Evolutionary conservation across 2,888 invertebrate species (phyloP).

Genomic region (Anarsia innoxiella): DNA sequence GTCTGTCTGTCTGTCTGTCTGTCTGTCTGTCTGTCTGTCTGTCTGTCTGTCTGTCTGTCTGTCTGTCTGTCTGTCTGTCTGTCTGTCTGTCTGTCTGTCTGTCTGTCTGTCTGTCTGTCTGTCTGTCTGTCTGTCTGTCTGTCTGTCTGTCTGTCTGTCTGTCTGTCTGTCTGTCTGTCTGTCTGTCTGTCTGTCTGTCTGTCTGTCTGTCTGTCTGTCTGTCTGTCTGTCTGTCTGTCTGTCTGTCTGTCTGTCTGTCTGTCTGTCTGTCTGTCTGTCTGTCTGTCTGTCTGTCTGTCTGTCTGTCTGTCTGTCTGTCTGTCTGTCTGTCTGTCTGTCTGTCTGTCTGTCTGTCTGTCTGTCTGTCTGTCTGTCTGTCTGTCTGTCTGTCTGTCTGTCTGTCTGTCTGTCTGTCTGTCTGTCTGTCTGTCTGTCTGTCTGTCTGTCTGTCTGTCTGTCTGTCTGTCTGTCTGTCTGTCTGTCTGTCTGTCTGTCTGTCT

Average conservation of each 20-base stretch:
- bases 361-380: constrained; percentile 3
- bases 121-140: constrained; percentile 3
- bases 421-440: neutral
- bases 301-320: constrained; percentile 3
- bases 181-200: constrained; percentile 3
- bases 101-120: constrained; percentile 3
- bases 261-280: constrained; percentile 3
- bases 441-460: neutral
- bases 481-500: neutral
- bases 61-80: constrained; percentile 3
- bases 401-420: constrained; percentile 3
- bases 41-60: constrained; percentile 3
- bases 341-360: constrained; percentile 3
- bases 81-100: constrained; percentile 3
- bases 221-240: constrained; percentile 3
- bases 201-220: constrained; percentile 3
- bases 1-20: constrained; percentile 3
- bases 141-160: constrained; percentile 3
- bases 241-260: constrained; percentile 3
- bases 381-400: constrained; percentile 3
- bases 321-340: constrained; percentile 3
- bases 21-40: constrained; percentile 3
- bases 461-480: neutral
- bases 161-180: constrained; percentile 3
- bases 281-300: constrained; percentile 3